These are phyloP conservation scores for Caenorhabditis uteleia DNA, from an alignment of 2,888 invertebrate genomes.

Conservation along the genomic window DNA sequence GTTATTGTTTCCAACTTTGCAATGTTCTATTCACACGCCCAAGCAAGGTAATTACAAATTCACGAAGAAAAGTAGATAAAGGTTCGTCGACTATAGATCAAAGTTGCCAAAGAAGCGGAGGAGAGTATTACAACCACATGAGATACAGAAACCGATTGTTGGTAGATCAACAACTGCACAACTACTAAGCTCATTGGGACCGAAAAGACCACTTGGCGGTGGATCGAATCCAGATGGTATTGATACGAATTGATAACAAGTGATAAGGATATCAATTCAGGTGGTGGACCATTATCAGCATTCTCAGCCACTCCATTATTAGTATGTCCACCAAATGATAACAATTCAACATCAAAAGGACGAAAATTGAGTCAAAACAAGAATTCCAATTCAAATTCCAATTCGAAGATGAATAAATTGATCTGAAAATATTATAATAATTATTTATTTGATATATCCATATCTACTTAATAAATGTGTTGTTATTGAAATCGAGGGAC, in stretches of 20 bases:
- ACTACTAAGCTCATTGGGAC: constrained; percentile 53
- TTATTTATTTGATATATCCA: too few species aligned
- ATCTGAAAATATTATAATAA: too few species aligned
- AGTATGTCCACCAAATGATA: constrained; percentile 36
- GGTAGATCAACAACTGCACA: constrained; percentile 59
- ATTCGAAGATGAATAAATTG: too few species aligned
- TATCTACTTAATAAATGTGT: too few species aligned
- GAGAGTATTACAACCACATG: constrained; percentile 64
- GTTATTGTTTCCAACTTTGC: constrained; percentile 60
- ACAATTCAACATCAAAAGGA: not conserved
- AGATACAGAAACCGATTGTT: constrained; percentile 52
- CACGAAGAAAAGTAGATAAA: not conserved
- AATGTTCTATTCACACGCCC: constrained; percentile 62
- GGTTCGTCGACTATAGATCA: constrained; percentile 35
- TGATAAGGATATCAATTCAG: too few species aligned
- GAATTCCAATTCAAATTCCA: too few species aligned
- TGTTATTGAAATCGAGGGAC: too few species aligned
- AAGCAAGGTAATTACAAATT: constrained; percentile 43
- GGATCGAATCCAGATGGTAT: constrained; percentile 31
- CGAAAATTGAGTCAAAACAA: constrained; percentile 23
- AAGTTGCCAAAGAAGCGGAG: constrained; percentile 67
- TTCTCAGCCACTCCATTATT: constrained; percentile 45
- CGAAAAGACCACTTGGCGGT: constrained; percentile 27
- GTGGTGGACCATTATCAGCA: constrained; percentile 24
- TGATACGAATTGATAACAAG: too few species aligned